Base-by-base conservation (phyloP, 2,113 vertebrate genomes). In the Mesocricetus auratus region DNA sequence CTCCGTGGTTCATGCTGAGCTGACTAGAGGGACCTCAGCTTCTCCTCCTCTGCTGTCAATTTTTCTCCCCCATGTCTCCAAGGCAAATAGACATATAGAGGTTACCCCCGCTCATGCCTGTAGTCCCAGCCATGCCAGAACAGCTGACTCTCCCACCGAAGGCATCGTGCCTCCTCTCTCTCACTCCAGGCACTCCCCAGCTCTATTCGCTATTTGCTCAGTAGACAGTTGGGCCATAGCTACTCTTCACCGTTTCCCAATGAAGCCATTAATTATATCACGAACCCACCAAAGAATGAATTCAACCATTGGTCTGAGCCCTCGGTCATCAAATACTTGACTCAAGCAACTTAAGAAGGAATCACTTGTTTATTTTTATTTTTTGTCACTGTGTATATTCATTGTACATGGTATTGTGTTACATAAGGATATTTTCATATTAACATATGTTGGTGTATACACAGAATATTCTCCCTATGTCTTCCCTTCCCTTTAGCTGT, bases 151-250 rank as follows among this genome's bases (percentile, higher is more conserved):
- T 45, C 16, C 36, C n/a, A 31, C 50, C 7, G 26, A 7, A n/a
- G 33, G 31, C 45, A 29, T 21, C 0, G 5, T 29, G 31, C 26
- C 1, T 0, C n/a, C 36, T 62, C 22, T 33, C 66, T 42, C 47
- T 47, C 64, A 16, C 24, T 26, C 86, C n/a, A 47, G 50, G 47
- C 36, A n/a, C 31, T 56, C 19, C 39, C 47, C 47, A 88, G 66
- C 36, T 29, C 0, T 53, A n/a, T 26, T 45, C 17, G 47, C 22
- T 56, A 3, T 68, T 68, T 39, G 13, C 2, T 26, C 4, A n/a
- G 86, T 29, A 73, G 66, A 31, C 24, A 45, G n/a, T 8, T 39
- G 24, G 56, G 22, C 12, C 22, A 12, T 26, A 2, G 2, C 58
- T n/a, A n/a, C 47, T 60, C 58, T 31, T 45, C 42, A 77, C 6